Base-by-base conservation (phyloP, 2,113 vertebrate species). In the Dasypus novemcinctus region DNA sequence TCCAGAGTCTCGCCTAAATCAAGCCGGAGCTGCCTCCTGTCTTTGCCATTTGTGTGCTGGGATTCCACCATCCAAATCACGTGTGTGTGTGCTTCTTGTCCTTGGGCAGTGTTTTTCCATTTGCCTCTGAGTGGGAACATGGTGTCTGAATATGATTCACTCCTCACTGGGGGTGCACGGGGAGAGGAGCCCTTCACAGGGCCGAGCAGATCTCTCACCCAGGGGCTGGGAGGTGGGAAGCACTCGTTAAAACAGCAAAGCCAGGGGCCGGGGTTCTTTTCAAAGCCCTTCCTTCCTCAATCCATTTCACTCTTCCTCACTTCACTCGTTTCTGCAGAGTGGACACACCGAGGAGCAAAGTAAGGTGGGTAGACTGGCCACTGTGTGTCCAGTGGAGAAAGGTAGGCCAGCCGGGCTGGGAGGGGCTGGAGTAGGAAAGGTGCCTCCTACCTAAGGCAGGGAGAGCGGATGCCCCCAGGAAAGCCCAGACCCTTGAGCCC, bases 81-180 rank as follows among this genome's bases (percentile, higher is more conserved):
- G 1, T 29, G 79, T 87, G 49, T 38, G n/a, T 54, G 25, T 27
- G 49, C 18, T 17, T 81, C 64, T 92, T 91, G 90, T 69, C 69
- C 64, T 87, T 49, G 43, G 31, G 33, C 27, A 76, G 61, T 46
- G 72, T 75, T 95, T 83, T 72, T 61, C 83, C 79, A 78, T 23
- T 31, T 86, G 94, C 27, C 33, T 88, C 61, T 61, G 46, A 54
- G 29, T 13, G 1, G 41, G 41, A n/a, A 33, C 80, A 13, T 6
- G 2, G 59, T n/a, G 43, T 63, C 43, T 57, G 27, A 90, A 25
- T 36, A 12, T 52, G 33, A 92, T 5, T 63, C 29, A 38, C 29
- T 52, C 4, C 11, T 49, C 46, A 49, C 46, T 49, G 8, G 46
- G 8, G 0, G 41, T 25, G 38, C 13, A 33, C 4, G 0, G 7